Percentiles rank a stretch among this genome's conserved stretches.
Evolutionary conservation across 1,140 invertebrate species (phyloP).

Genomic region (Pararge aegeria): DNA sequence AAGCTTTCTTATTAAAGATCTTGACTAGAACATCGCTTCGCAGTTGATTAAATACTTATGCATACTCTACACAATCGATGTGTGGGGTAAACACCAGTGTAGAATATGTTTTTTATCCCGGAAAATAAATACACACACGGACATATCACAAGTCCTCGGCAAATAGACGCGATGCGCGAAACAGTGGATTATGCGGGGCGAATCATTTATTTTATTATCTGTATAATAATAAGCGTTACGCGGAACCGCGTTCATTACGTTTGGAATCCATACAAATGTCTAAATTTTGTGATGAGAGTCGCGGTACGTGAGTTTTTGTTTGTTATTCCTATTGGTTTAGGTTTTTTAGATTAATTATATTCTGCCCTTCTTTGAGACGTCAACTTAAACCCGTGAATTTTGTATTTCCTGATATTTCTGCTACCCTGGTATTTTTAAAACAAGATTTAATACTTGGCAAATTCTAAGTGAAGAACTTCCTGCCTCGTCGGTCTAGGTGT

Average conservation of each 20-base stretch:
- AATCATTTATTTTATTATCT: slow-evolving; percentile 34
- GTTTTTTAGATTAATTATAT: not conserved
- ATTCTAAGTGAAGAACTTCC: no score
- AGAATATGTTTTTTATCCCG: not conserved
- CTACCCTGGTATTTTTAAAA: no score
- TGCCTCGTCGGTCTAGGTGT: no score
- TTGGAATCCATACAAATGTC: slow-evolving; percentile 33
- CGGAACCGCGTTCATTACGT: slow-evolving; percentile 29
- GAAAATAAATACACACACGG: slow-evolving; percentile 6
- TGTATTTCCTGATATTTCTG: no score
- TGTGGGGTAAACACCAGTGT: not conserved
- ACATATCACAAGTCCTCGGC: slow-evolving; percentile 6
- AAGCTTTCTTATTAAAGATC: no score
- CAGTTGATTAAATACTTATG: no score
- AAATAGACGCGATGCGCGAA: slow-evolving; percentile 6
- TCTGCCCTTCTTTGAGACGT: not conserved
- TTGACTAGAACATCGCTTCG: no score
- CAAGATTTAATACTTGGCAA: no score
- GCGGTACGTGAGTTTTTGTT: not conserved
- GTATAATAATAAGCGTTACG: slow-evolving; percentile 26
- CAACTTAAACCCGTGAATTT: no score
- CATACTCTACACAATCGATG: no score
- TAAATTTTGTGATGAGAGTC: slow-evolving; percentile 8
- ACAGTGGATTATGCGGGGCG: slow-evolving; percentile 9
- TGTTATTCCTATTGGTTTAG: not conserved